These are phyloP conservation scores for Paracanthobrama guichenoti DNA, from an alignment of 2,113 vertebrate genomes.

Conservation along the genomic window DNA sequence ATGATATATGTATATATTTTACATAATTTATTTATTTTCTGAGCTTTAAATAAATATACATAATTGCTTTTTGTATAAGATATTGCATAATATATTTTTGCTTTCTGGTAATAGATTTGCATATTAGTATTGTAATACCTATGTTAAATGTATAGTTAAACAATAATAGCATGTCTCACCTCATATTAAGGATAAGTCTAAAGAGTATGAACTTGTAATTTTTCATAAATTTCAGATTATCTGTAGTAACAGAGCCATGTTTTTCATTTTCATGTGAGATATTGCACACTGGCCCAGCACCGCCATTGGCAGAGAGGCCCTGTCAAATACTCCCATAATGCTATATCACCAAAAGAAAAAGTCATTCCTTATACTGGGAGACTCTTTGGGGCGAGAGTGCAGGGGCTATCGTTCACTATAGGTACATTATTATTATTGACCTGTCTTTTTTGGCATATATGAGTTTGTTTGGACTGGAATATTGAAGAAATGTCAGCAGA, in stretches of 20 bases:
- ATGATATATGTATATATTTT: no score
- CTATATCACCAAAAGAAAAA: slow-evolving; percentile 68
- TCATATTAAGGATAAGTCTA: background rate
- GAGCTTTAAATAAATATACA: background rate
- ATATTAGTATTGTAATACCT: background rate
- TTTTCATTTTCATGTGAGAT: slow-evolving; percentile 61
- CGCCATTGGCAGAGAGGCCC: slow-evolving; percentile 70
- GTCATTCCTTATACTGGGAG: slow-evolving; percentile 21
- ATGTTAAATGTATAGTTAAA: background rate
- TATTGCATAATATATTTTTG: background rate
- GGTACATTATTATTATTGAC: slow-evolving; percentile 29
- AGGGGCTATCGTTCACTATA: slow-evolving; percentile 10
- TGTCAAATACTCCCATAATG: slow-evolving; percentile 66
- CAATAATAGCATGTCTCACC: background rate
- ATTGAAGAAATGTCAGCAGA: background rate
- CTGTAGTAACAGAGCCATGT: slow-evolving; percentile 30
- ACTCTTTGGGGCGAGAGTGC: background rate
- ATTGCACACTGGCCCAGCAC: slow-evolving; percentile 64
- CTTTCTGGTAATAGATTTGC: background rate
- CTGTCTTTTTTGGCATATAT: slow-evolving; percentile 34
- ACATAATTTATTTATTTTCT: no score
- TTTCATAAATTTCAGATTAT: background rate
- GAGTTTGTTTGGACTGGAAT: slow-evolving; percentile 60
- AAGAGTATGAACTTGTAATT: background rate
- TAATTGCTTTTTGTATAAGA: background rate